phyloP scores from a whole-genome alignment of 2,888 invertebrate genomes.

The Papilio demoleus region DNA sequence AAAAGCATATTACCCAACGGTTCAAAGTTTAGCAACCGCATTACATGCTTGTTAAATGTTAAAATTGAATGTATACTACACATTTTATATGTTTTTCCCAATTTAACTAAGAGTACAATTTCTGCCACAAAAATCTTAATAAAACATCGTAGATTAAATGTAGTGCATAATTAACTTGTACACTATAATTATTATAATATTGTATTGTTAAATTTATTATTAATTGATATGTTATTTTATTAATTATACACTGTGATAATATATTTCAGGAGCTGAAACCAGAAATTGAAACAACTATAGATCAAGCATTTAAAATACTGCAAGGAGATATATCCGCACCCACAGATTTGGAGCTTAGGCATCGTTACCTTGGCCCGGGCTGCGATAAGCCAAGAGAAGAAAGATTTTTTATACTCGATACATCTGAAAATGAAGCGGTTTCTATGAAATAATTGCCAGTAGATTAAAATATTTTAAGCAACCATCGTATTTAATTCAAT shows the following conservation, averaged over 20 bases:
- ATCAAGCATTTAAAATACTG: constrained; percentile 80
- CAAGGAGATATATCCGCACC: constrained; percentile 81
- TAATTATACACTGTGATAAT: too few relatives aligned
- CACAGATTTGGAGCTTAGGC: constrained; percentile 73
- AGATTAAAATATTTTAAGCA: too few relatives aligned
- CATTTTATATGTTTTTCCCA: neutral
- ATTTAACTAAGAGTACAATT: neutral
- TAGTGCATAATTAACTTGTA: too few relatives aligned
- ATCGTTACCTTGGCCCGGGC: constrained; percentile 74
- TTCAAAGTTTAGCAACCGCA: neutral
- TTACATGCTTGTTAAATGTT: neutral
- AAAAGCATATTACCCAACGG: neutral
- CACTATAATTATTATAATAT: too few relatives aligned
- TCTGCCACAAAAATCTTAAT: neutral
- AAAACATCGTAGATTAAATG: too few relatives aligned
- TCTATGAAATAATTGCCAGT: constrained; percentile 5
- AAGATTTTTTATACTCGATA: constrained; percentile 72
- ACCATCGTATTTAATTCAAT: too few relatives aligned
- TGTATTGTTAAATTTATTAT: too few relatives aligned
- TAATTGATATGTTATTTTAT: too few relatives aligned
- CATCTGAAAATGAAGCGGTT: constrained; percentile 39
- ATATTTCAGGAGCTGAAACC: constrained; percentile 74
- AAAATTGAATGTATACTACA: neutral
- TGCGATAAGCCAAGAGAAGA: constrained; percentile 75
- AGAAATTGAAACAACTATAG: constrained; percentile 78